Evolutionary conservation across 2,797 vertebrate genomes (phyloP).

Genomic region (Gobio occitaniae): DNA sequence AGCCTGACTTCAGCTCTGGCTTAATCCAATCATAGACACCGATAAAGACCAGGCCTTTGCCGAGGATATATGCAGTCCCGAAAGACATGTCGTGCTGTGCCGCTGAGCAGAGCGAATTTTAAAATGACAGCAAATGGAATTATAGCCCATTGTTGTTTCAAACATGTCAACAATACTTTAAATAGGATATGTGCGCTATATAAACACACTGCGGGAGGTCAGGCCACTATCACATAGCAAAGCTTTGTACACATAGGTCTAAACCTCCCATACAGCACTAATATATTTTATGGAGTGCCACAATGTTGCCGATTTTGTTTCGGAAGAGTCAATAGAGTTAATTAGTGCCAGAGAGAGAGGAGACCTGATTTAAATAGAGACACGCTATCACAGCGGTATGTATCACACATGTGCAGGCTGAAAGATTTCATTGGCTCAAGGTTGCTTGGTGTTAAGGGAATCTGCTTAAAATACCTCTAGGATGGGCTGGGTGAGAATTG

Average conservation of each 20-base stretch:
- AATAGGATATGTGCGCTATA: neutral
- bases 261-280: neutral
- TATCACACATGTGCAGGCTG: conserved; percentile 35
- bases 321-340: neutral
- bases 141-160: conserved; percentile 1
- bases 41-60: conserved; percentile 21
- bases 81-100: conserved; percentile 8
- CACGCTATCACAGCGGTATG: conserved; percentile 1
- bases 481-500: conserved; percentile 28
- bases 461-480: conserved; percentile 60
- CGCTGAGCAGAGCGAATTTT: neutral
- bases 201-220: neutral
- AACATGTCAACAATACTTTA: neutral
- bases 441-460: conserved; percentile 52
- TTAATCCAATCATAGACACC: conserved; percentile 31
- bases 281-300: neutral
- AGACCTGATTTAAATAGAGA: conserved; percentile 43
- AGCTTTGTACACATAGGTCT: neutral
- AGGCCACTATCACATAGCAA: neutral
- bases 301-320: neutral
- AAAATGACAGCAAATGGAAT: conserved; percentile 9
- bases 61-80: neutral
- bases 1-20: neutral
- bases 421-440: conserved; percentile 55
- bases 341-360: conserved; percentile 29